phyloP scores from a whole-genome alignment of 2,113 vertebrate species.

The Rhombomys opimus region DNA sequence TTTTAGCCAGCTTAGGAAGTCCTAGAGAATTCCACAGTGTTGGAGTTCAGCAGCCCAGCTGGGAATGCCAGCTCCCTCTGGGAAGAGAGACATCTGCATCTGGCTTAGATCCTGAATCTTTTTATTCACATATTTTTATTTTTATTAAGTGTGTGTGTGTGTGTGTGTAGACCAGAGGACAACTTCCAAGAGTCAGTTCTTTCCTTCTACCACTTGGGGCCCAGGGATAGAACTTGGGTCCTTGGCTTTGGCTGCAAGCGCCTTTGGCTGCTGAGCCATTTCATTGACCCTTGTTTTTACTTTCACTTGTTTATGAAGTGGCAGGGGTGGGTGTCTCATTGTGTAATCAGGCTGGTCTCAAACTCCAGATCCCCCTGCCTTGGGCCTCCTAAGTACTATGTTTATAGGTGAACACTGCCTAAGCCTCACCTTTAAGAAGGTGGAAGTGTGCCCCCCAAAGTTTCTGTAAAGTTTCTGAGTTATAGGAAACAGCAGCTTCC shows the following conservation, averaged over 20 bases:
- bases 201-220: neutral
- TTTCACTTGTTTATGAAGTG: neutral
- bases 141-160: neutral
- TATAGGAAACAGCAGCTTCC: neutral
- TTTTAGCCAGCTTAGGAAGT: neutral
- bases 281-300: neutral
- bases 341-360: neutral
- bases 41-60: neutral
- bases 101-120: neutral
- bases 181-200: neutral
- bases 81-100: neutral
- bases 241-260: neutral
- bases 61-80: neutral
- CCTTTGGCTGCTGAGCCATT: neutral
- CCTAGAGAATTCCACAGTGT: conserved; percentile 3
- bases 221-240: neutral
- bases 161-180: neutral
- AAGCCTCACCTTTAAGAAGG: neutral
- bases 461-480: neutral
- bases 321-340: neutral
- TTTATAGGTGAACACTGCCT: neutral
- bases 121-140: neutral
- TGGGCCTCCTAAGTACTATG: neutral
- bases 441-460: neutral
- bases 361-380: neutral